Conservation (phyloP, 2,797 vertebrate species). For the Gymnoscopelus braueri region DNA sequence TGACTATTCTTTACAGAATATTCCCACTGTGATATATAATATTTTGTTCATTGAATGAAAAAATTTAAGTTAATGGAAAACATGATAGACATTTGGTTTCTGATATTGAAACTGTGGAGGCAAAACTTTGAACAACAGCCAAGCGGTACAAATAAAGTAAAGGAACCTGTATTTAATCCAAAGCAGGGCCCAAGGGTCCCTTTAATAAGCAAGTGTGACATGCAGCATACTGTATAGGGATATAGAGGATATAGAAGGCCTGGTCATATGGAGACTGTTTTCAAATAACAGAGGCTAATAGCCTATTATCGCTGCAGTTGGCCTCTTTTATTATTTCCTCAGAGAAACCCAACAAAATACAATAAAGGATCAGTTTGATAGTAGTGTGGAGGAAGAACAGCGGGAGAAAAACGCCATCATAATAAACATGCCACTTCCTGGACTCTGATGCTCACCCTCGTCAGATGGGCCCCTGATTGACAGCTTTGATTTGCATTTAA, state of each 20-base stretch:
- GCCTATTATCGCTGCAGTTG: constrained; percentile 1
- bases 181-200: not conserved
- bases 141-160: no score
- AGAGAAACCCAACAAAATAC: constrained; percentile 7
- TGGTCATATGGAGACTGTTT: not conserved
- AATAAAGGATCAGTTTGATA: constrained; percentile 4
- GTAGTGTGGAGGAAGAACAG: not conserved
- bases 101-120: no score
- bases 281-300: constrained; percentile 1
- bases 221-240: not conserved
- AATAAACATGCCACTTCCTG: not conserved
- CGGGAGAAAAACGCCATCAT: not conserved
- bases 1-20: no score
- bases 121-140: no score
- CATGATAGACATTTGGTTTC: no score
- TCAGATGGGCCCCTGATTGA: not conserved
- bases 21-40: no score
- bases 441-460: not conserved
- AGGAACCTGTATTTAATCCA: not conserved
- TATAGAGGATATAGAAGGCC: not conserved
- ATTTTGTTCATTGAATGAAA: no score
- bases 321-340: constrained; percentile 5
- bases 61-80: no score
- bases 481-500: constrained; percentile 5
- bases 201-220: not conserved